Evolutionary conservation across 2,888 invertebrate species (phyloP).

Genomic region (Trichogramma dendrolimi): DNA sequence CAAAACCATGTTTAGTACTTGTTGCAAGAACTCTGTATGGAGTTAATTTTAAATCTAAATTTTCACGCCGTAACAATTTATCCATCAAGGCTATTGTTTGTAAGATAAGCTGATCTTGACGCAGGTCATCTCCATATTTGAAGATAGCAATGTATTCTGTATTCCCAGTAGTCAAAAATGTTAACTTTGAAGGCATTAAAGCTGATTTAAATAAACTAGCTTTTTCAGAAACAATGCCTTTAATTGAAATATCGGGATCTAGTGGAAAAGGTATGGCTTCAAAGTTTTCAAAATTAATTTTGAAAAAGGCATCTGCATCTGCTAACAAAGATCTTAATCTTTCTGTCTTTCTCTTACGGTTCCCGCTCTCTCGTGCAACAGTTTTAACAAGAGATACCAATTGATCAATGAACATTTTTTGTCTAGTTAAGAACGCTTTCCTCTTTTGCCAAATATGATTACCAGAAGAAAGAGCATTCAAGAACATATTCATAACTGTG

Average conservation of each 20-base stretch:
- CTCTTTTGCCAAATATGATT: slow-evolving; percentile 69
- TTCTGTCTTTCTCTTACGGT: slow-evolving; percentile 87
- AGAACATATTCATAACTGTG: slow-evolving; percentile 83
- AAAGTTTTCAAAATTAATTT: slow-evolving; percentile 83
- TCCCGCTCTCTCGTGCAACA: slow-evolving; percentile 86
- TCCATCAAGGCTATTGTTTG: slow-evolving; percentile 99
- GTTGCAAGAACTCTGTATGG: slow-evolving; percentile 95
- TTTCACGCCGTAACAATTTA: slow-evolving; percentile 86
- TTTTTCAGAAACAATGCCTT: slow-evolving; percentile 82
- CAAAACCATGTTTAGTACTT: slow-evolving; percentile 91
- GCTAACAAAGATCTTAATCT: slow-evolving; percentile 78
- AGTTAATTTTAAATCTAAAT: slow-evolving; percentile 91
- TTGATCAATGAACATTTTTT: slow-evolving; percentile 87
- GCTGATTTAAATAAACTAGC: slow-evolving; percentile 94
- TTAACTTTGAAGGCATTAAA: slow-evolving; percentile 88
- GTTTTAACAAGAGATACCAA: slow-evolving; percentile 82
- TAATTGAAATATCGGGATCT: slow-evolving; percentile 86
- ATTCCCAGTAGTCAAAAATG: slow-evolving; percentile 78
- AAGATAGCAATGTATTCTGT: slow-evolving; percentile 92
- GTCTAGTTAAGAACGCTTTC: slow-evolving; percentile 72
- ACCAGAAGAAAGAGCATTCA: slow-evolving; percentile 67
- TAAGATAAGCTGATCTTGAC: slow-evolving; percentile 95
- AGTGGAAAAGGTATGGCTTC: slow-evolving; percentile 91
- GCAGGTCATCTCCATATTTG: slow-evolving; percentile 94
- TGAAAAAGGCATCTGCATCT: slow-evolving; percentile 72